phyloP scores from a whole-genome alignment of 2,113 vertebrate genomes.

The Labrus mixtus region DNA sequence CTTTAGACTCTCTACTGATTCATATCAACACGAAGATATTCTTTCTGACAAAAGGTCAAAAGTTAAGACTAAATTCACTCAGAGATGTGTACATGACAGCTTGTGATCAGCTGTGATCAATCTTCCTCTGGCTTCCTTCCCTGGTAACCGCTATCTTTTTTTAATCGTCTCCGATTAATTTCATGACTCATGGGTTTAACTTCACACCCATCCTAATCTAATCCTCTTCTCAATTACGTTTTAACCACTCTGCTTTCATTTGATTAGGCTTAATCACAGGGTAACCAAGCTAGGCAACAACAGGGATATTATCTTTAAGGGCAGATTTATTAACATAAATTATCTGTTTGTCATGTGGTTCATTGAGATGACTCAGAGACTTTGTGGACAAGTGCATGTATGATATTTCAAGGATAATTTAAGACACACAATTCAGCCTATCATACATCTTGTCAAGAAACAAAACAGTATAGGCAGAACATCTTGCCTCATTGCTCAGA shows the following conservation, averaged over 20 bases:
- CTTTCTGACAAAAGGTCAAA: too few species aligned
- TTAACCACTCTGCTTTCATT: constrained; percentile 66
- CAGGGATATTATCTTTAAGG: constrained; percentile 53
- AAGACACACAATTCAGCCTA: too few species aligned
- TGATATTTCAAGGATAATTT: not conserved
- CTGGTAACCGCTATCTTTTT: constrained; percentile 32
- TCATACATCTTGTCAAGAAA: too few species aligned
- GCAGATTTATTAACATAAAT: constrained; percentile 45
- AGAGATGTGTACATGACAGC: too few species aligned
- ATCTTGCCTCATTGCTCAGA: too few species aligned
- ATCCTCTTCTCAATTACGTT: constrained; percentile 68
- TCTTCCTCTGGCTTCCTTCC: not conserved
- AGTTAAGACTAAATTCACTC: too few species aligned
- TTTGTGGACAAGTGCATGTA: not conserved
- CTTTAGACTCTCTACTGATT: too few species aligned
- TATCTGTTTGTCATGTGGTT: constrained; percentile 25
- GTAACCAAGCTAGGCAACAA: constrained; percentile 62
- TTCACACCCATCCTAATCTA: constrained; percentile 62
- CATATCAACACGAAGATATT: too few species aligned
- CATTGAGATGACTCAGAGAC: constrained; percentile 21
- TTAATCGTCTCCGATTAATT: constrained; percentile 63
- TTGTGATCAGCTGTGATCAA: too few species aligned
- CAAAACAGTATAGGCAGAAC: too few species aligned
- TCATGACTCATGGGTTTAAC: constrained; percentile 63
- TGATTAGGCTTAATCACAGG: constrained; percentile 64